Conservation (phyloP, 2,797 vertebrate genomes). For the Aphelocoma californica region DNA sequence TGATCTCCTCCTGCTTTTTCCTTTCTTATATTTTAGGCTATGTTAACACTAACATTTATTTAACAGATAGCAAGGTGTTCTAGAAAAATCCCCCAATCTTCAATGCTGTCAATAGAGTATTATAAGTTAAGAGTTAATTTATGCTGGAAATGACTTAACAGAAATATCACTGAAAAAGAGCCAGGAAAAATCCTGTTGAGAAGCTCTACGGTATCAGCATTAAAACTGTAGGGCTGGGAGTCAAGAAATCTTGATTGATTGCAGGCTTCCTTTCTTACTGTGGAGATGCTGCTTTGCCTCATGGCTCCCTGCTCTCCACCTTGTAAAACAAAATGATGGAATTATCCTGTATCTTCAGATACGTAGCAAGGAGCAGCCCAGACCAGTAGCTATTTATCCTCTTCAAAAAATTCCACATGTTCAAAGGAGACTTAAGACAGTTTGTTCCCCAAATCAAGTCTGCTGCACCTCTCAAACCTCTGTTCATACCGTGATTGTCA, state of each 20-base stretch:
- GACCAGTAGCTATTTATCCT: neutral
- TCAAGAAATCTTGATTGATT: neutral
- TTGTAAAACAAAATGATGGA: neutral
- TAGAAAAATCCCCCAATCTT: neutral
- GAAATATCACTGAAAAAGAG: neutral
- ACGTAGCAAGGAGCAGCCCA: neutral
- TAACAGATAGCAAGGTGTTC: neutral
- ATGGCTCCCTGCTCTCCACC: neutral
- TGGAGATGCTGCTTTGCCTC: neutral
- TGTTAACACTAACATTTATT: neutral
- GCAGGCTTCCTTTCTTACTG: neutral
- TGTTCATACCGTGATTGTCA: neutral
- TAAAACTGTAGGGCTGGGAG: neutral
- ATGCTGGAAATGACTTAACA: neutral
- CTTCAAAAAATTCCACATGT: neutral
- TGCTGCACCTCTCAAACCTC: neutral
- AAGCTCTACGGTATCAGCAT: neutral
- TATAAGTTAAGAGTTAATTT: neutral
- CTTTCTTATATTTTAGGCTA: neutral
- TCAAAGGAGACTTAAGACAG: neutral
- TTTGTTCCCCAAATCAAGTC: neutral
- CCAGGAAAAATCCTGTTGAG: neutral
- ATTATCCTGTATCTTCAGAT: neutral
- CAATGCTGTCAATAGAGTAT: neutral
- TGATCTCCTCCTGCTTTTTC: neutral